These are phyloP conservation scores for Caenorhabditis imperialis DNA, from an alignment of 2,888 invertebrate species.

Conservation along the genomic window DNA sequence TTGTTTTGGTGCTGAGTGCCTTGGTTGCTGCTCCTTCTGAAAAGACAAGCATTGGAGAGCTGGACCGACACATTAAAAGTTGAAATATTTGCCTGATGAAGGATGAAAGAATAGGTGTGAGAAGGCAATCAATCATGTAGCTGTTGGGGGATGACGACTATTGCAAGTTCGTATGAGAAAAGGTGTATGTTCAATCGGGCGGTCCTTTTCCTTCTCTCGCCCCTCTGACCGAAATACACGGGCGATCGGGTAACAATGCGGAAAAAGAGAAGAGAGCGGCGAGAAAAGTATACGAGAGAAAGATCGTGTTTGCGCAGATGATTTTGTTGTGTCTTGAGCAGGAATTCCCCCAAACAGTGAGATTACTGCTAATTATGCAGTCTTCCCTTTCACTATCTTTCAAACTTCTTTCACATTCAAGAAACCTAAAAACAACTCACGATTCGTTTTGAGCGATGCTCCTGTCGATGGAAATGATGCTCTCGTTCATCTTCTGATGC, in stretches of 20 bases:
- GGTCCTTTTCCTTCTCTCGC: conserved; percentile 15
- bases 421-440: conserved; percentile 26
- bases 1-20: conserved; percentile 18
- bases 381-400: neutral
- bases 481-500: conserved; percentile 46
- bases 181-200: conserved; percentile 31
- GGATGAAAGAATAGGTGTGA: conserved; percentile 43
- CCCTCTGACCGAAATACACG: conserved; percentile 44
- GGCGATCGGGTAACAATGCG: conserved; percentile 42
- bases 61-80: neutral
- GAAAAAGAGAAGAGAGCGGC: conserved; percentile 3
- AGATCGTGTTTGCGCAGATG: conserved; percentile 50
- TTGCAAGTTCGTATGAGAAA: conserved; percentile 36
- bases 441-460: conserved; percentile 38
- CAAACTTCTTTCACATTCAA: neutral
- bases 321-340: conserved; percentile 38
- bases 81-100: conserved; percentile 41
- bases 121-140: conserved; percentile 54
- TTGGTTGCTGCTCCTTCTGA: conserved; percentile 45
- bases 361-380: neutral
- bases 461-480: conserved; percentile 55
- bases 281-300: conserved; percentile 14
- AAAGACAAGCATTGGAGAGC: neutral
- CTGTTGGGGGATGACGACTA: neutral
- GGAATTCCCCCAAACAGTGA: too few relatives aligned